These are phyloP conservation scores for Dasypolia templi DNA, from an alignment of 2,888 invertebrate genomes.

Conservation along the genomic window DNA sequence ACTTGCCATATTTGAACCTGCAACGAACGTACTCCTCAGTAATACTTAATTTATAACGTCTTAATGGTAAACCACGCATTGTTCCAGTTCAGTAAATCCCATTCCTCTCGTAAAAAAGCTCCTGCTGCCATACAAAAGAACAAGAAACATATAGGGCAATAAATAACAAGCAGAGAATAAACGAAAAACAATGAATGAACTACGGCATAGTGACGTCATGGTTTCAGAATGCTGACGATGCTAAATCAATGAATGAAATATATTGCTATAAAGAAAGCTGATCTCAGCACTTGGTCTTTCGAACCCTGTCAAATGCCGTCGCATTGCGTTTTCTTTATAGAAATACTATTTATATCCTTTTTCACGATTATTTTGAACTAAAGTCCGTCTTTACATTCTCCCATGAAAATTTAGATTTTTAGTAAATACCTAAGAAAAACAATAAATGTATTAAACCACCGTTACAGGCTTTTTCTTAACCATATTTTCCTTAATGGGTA, in stretches of 20 bases:
- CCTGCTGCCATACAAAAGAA: conserved; percentile 30
- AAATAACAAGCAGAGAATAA: conserved; percentile 53
- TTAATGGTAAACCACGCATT: background rate
- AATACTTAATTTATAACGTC: background rate
- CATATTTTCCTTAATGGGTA: too few species aligned
- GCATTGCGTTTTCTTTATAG: conserved; percentile 29
- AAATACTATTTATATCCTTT: conserved; percentile 14
- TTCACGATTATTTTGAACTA: too few species aligned
- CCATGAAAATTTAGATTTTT: too few species aligned
- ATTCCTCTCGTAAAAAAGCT: conserved; percentile 29
- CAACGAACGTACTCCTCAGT: background rate
- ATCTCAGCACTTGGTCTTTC: conserved; percentile 19
- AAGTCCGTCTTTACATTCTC: too few species aligned
- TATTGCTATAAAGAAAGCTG: conserved; percentile 32
- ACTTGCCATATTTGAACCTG: background rate
- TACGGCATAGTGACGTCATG: conserved; percentile 51
- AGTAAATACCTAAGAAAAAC: too few species aligned
- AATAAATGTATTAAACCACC: too few species aligned
- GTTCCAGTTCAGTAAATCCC: background rate
- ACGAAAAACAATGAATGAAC: conserved; percentile 49
- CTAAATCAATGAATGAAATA: conserved; percentile 54
- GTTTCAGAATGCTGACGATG: conserved; percentile 28
- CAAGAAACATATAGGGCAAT: conserved; percentile 42
- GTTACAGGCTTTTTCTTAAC: too few species aligned
- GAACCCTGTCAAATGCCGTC: conserved; percentile 2